Evolutionary conservation across 2,888 invertebrate genomes (phyloP), one percentile per base, ranked within the genome.

Genomic region (Agrilus mali): DNA sequence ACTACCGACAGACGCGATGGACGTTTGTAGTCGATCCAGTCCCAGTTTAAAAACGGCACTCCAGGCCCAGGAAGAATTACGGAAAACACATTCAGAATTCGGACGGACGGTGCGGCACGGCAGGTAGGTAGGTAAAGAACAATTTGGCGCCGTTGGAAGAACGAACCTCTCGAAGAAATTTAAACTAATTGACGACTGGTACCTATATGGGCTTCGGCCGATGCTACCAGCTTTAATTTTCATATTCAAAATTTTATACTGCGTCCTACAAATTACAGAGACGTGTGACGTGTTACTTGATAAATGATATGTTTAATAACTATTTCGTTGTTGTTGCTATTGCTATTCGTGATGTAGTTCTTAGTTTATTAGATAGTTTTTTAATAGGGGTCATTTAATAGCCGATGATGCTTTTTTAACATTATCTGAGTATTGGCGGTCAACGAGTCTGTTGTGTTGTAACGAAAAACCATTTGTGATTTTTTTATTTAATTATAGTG

Each of bases 141-240:
- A 57, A 58, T 55, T 56, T 53, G 60, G 60, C 60, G 60, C 60
- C 61, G 54, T 54, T 53, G 50, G 53, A 55, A 54, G 27, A 27
- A 27, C 27, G 27, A 27, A 27, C 27, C 35, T 14, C 7, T 15
- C 35, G 12, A 14, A 15, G 35, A 35, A 35, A 35, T 8, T 16
- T n/a, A 35, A 35, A 17, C 22, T 40, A 27, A 17, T n/a, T 34
- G 31, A 14, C 12, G 10, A 12, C 36, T 27, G 7, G 27, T 27
- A 27, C 27, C 8, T 27, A 27, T 27, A 58, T 59, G 50, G 54
- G 53, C 54, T 53, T 47, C 46, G 49, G 47, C 49, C 47, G 45
- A 50, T 51, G 56, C 61, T 61, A 59, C 60, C 59, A 59, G 55
- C 51, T 57, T 56, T 55, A 53, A 55, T 51, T 58, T 57, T 58